Evolutionary conservation across 2,888 invertebrate genomes (phyloP).

Genomic region (Abrostola triplasia): DNA sequence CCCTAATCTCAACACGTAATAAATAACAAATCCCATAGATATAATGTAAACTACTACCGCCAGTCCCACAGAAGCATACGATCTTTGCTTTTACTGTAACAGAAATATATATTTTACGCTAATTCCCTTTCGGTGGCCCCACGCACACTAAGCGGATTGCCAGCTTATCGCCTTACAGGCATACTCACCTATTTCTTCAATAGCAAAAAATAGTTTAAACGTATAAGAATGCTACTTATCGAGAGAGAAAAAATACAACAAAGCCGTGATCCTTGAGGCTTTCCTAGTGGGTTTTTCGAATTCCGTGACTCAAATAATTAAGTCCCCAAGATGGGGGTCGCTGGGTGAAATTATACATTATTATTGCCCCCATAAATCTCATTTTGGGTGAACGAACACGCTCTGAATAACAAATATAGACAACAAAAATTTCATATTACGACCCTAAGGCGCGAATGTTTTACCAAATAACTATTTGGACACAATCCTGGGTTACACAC

Average conservation of each 20-base stretch:
- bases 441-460: conserved; percentile 42
- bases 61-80: conserved; percentile 47
- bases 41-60: conserved; percentile 51
- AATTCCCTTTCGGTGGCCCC: conserved; percentile 75
- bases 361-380: conserved; percentile 85
- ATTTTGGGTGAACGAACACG: conserved; percentile 80
- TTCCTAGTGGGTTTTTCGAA: conserved; percentile 82
- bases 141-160: conserved; percentile 85
- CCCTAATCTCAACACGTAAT: conserved; percentile 23
- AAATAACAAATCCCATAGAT: conserved; percentile 37
- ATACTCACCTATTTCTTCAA: conserved; percentile 82
- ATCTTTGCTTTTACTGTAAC: conserved; percentile 61
- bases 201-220: conserved; percentile 80
- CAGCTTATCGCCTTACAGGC: conserved; percentile 82
- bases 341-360: conserved; percentile 84
- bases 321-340: conserved; percentile 79
- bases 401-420: conserved; percentile 78
- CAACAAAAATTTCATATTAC: conserved; percentile 68
- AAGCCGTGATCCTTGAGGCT: conserved; percentile 82
- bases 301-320: conserved; percentile 88
- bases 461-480: conserved; percentile 26
- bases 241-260: conserved; percentile 75
- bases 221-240: conserved; percentile 72
- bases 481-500: conserved; percentile 11
- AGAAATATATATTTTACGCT: conserved; percentile 83